A percentile compares a stretch with the other conserved stretches of the same genome.
Conservation (phyloP, 2,113 vertebrate species). For the Pteruthius melanotis region DNA sequence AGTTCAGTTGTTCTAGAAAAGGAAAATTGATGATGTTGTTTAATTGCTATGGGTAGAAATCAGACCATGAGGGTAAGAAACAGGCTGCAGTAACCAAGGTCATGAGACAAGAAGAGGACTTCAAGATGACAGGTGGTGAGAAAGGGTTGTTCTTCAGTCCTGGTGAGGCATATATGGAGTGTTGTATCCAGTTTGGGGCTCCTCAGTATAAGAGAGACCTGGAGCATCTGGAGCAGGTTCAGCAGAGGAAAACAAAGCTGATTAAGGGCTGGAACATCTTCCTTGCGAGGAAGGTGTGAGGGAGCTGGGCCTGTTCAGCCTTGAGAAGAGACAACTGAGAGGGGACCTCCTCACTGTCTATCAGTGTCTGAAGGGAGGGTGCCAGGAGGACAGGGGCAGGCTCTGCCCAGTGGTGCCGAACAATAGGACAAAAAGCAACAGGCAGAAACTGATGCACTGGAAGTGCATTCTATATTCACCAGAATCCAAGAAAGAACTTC, state of each 20-base stretch:
- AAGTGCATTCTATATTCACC: neutral
- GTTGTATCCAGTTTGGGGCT: neutral
- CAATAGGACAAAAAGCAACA: neutral
- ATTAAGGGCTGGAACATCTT: neutral
- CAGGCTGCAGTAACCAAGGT: neutral
- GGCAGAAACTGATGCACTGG: neutral
- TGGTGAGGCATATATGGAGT: neutral
- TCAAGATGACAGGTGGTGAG: neutral
- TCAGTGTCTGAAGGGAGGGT: neutral
- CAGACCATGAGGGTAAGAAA: neutral
- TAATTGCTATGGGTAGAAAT: neutral
- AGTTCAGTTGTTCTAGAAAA: neutral
- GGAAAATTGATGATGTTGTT: neutral
- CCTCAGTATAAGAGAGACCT: neutral
- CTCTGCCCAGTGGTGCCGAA: neutral
- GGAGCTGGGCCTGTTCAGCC: neutral
- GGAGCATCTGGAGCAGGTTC: neutral
- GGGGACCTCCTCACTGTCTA: too few relatives aligned
- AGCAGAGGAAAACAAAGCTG: neutral
- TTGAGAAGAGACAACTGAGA: neutral
- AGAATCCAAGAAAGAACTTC: neutral
- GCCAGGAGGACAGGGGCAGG: too few relatives aligned
- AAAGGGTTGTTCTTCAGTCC: neutral
- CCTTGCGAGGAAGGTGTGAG: rapidly evolving
- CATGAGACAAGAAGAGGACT: neutral